Percentiles rank a stretch among this genome's conserved stretches.
These are phyloP conservation scores for Toxostoma redivivum DNA, from an alignment of 2,113 vertebrate genomes.

Conservation along the genomic window DNA sequence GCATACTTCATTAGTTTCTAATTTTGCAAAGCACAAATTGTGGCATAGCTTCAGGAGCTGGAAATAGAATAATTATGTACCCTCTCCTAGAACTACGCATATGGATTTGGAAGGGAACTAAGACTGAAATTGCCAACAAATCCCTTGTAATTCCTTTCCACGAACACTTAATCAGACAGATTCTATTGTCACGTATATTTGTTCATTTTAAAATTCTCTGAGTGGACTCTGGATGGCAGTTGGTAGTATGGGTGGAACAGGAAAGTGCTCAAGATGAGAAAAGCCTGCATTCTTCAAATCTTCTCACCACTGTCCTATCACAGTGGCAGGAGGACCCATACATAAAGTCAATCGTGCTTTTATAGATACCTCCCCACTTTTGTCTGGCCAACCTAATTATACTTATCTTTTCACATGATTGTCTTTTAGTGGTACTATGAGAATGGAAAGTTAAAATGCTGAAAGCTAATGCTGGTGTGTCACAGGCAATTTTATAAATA, in stretches of 20 bases:
- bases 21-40: background rate
- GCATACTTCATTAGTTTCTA: slow-evolving; percentile 13
- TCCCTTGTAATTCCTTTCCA: background rate
- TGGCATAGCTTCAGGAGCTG: background rate
- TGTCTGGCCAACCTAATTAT: background rate
- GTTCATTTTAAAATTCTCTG: background rate
- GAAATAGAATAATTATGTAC: background rate
- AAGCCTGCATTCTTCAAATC: background rate
- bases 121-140: background rate
- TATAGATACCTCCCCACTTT: background rate
- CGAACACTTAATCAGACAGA: background rate
- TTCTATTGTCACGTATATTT: background rate
- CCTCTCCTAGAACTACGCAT: background rate
- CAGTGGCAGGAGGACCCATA: background rate
- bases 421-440: background rate
- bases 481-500: background rate
- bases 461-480: background rate
- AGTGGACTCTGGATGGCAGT: background rate
- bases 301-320: fast-evolving
- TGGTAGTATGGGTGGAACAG: background rate
- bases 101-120: background rate
- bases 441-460: background rate
- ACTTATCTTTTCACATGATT: background rate
- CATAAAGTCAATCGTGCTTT: fast-evolving
- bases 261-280: background rate